phyloP scores from a whole-genome alignment of 2,888 invertebrate species.

The Lochmaea crataegi region DNA sequence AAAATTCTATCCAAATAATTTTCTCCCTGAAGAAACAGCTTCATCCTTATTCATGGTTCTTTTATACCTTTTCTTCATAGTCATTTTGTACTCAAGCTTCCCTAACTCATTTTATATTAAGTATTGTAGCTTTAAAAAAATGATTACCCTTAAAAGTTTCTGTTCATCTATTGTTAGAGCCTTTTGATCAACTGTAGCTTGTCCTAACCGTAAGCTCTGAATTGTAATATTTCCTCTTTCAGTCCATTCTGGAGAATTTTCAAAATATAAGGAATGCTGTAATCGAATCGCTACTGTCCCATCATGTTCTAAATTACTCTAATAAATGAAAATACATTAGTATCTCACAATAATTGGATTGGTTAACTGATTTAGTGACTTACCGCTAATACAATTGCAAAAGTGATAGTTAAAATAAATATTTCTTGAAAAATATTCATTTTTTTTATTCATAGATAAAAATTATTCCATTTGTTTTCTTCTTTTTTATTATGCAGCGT shows the following conservation, averaged over 20 bases:
- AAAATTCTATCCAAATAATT: too few species aligned
- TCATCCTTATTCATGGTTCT: too few species aligned
- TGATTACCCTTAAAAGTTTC: constrained; percentile 68
- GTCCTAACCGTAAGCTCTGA: constrained; percentile 76
- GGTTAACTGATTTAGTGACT: not conserved
- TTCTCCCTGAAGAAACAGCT: too few species aligned
- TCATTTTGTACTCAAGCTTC: too few species aligned
- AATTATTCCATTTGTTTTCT: not conserved
- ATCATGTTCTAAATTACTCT: constrained; percentile 78
- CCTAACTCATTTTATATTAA: not conserved
- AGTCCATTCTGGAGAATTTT: constrained; percentile 69
- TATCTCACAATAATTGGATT: not conserved
- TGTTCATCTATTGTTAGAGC: constrained; percentile 70
- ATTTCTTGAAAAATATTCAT: not conserved
- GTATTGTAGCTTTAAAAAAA: not conserved
- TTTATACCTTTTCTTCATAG: too few species aligned
- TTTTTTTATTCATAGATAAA: not conserved
- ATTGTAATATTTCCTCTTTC: constrained; percentile 78
- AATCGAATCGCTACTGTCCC: constrained; percentile 79
- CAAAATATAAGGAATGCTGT: constrained; percentile 71
- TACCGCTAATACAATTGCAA: not conserved
- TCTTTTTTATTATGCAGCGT: too few species aligned
- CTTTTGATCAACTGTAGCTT: constrained; percentile 73
- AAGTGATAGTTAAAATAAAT: not conserved
- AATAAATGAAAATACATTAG: constrained; percentile 45